Base-by-base conservation (phyloP, 2,888 invertebrate species). In the Octonoba sinensis region DNA sequence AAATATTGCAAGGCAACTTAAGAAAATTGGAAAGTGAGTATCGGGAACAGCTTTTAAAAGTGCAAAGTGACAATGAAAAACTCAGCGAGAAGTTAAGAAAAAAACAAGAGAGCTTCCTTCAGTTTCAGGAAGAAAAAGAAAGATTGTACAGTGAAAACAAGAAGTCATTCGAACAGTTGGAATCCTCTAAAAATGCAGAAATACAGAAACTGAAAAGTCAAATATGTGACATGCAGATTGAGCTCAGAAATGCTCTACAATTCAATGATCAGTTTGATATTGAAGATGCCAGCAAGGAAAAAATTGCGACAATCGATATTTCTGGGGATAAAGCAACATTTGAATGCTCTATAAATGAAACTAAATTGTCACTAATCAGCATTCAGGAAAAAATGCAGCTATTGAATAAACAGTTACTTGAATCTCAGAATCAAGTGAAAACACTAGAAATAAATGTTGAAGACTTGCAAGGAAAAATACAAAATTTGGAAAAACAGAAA, bases 111-210 rank as follows among this genome's bases (percentile, higher is more conserved):
- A 89, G 89, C 81, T 86, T 87, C 62, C 73, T 88, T 8, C 87
- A 88, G 71, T 84, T 89, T 46, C 89, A 89, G 81, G 87, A 87
- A 65, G 89, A 89, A 79, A 89, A 89, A 83, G 89, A 89, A 81
- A 83, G 84, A 6, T 71, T 88, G 20, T 88, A 87, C 83, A 86
- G 84, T 82, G 87, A 88, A 76, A 86, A 74, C 83, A 87, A 87
- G 84, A 85, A 85, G 51, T 86, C 87, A 57, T 79, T 87, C 46
- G 73, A 83, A 69, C 49, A 18, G 22, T 44, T 75, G 18, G 71
- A 79, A 54, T 18, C 13, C 36, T 60, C 75, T 16, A 83, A 79
- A 66, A 66, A 78, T 22, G n/a, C 70, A 51, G 88, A 88, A 83
- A 86, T 88, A 82, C 87, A 87, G 69, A 87, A 87, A 67, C 86